phyloP scores from a whole-genome alignment of 2,888 invertebrate genomes.

The Torymus texanus region DNA sequence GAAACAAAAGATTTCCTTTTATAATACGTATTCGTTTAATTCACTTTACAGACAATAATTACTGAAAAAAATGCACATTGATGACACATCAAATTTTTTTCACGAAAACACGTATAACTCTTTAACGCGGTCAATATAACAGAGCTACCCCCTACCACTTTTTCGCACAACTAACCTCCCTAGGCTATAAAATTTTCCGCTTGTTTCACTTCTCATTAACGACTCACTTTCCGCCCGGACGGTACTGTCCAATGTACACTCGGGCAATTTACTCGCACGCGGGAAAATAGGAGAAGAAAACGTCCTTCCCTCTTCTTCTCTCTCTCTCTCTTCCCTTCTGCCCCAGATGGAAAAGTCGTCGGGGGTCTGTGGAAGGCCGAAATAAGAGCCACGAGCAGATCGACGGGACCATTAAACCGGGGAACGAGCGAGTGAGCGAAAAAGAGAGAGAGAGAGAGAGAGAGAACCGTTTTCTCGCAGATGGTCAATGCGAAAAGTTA shows the following conservation, averaged over 20 bases:
- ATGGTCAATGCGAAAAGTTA: slow-evolving; percentile 52
- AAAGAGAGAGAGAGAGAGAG: no score
- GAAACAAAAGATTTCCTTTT: no score
- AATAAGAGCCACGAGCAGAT: slow-evolving; percentile 43
- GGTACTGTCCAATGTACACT: neutral
- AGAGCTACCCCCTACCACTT: no score
- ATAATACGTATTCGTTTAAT: no score
- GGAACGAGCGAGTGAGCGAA: neutral
- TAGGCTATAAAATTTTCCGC: neutral
- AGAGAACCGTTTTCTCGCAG: no score
- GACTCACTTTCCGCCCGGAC: slow-evolving; percentile 12
- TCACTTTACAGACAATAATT: no score
- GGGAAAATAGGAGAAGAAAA: slow-evolving; percentile 11
- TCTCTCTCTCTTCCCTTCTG: no score
- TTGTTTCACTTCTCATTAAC: neutral
- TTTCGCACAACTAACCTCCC: no score
- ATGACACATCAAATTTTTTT: no score
- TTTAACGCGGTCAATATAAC: no score
- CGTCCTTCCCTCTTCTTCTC: neutral
- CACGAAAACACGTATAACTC: no score
- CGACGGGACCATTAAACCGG: slow-evolving; percentile 39
- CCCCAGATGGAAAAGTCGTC: slow-evolving; percentile 36
- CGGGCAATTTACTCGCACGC: slow-evolving; percentile 48
- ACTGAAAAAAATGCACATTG: no score
- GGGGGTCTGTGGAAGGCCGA: slow-evolving; percentile 45